Base-by-base conservation (phyloP, 2,888 invertebrate species). In the Drosophila borealis region DNA sequence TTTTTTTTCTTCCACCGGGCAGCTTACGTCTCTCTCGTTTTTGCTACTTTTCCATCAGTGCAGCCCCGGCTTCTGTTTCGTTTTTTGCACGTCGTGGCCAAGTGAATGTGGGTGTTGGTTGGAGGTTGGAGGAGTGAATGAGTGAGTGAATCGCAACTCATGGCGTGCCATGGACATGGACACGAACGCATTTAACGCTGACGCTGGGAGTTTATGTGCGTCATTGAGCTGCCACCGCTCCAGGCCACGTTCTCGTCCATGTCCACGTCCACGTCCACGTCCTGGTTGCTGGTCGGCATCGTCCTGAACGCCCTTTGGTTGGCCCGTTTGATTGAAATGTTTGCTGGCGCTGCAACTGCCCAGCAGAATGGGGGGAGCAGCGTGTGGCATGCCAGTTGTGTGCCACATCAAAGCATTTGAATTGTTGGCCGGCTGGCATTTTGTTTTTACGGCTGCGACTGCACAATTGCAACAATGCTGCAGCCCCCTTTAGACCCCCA, bases 131-230 rank as follows among this genome's bases (percentile, higher is more conserved):
- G 29, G 2, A 29, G 17, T 41, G 59, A 37, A 62, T 83, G 76
- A 88, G 64, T 85, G 82, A 81, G 78, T 86, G 80, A 86, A 85
- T 80, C 83, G 88, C 81, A 79, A 81, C 88, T 81, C 80, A 62
- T 80, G 80, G 63, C 83, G 19, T 51, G 69, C 46, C 65, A 67
- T 59, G 70, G 86, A 71, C 73, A 72, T 62, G 71, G 76, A 75
- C 75, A 79, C 80, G 74, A 83, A 86, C 87, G 81, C 87, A 88
- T 88, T 88, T 82, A 80, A 80, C 77, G 82, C 88, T 88, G 82
- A 82, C 82, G 70, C 70, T 70, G 78, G 74, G 68, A 86, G 78
- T 86, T 86, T 88, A 88, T 85, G 70, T 81, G 85, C 85, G 80
- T 88, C 88, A 85, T 85, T 75, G 80, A 54, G 66, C 62, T 56